A percentile compares a stretch with the other conserved stretches of the same genome.
Conservation (phyloP, 1,140 invertebrate species). For the Aleiodes sp. region DNA sequence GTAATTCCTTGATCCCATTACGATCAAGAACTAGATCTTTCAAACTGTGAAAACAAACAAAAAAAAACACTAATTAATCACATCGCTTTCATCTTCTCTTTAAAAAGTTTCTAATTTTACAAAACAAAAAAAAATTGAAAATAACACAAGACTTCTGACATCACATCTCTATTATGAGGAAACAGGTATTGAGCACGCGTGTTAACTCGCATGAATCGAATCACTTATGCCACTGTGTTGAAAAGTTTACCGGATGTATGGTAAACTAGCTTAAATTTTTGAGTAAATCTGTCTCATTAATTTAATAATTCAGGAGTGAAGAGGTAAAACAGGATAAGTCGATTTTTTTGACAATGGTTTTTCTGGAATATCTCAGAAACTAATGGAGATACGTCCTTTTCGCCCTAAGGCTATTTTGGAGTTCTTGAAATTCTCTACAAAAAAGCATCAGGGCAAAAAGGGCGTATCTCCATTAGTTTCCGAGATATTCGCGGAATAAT, state of each 20-base stretch:
- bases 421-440: too few species aligned
- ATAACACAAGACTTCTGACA: constrained; percentile 15
- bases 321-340: too few species aligned
- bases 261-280: background rate
- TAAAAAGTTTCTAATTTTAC: background rate
- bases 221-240: constrained; percentile 50
- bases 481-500: too few species aligned
- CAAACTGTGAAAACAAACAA: constrained; percentile 68
- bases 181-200: constrained; percentile 16
- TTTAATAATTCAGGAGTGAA: too few species aligned
- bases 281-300: constrained; percentile 2
- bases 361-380: too few species aligned
- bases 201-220: constrained; percentile 38
- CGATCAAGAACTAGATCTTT: constrained; percentile 76
- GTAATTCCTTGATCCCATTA: constrained; percentile 74
- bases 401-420: too few species aligned
- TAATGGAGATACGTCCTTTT: too few species aligned
- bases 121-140: background rate
- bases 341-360: too few species aligned
- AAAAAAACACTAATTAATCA: constrained; percentile 20
- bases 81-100: background rate
- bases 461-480: too few species aligned
- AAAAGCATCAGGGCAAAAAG: too few species aligned
- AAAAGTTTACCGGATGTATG: constrained; percentile 50
- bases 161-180: background rate